Conservation (phyloP, 1,140 invertebrate species). For the Cylas formicarius region DNA sequence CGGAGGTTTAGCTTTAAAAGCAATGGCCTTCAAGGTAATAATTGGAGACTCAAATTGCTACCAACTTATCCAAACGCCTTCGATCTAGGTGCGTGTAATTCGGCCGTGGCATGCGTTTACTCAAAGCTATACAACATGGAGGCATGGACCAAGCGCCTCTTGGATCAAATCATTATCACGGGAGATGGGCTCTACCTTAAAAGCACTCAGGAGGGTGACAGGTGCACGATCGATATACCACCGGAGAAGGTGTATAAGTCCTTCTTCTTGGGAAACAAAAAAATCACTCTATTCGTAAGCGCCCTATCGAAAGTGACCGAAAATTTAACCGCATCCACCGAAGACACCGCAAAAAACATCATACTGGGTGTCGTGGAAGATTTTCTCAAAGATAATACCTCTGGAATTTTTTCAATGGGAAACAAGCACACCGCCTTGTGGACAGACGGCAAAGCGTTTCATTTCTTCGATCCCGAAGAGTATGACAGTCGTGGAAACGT, state of each 20-base stretch:
- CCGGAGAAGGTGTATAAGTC: conserved; percentile 22
- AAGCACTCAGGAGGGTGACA: conserved; percentile 23
- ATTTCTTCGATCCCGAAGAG: conserved; percentile 35
- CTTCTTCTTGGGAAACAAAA: conserved; percentile 26
- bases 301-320: conserved; percentile 3
- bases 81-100: conserved; percentile 28
- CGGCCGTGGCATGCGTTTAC: conserved; percentile 31
- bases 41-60: not conserved
- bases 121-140: conserved; percentile 29
- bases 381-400: conserved; percentile 23
- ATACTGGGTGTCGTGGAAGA: conserved; percentile 18
- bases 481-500: conserved; percentile 28
- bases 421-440: conserved; percentile 24
- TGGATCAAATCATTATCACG: conserved; percentile 31
- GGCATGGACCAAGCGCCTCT: conserved; percentile 22
- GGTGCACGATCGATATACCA: conserved; percentile 20
- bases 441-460: conserved; percentile 26
- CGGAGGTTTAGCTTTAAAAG: conserved; percentile 29
- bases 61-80: not conserved
- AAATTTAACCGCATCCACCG: conserved; percentile 11
- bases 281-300: conserved; percentile 24
- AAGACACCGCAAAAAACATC: conserved; percentile 16
- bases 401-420: conserved; percentile 20
- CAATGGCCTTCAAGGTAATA: conserved; percentile 33
- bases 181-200: conserved; percentile 29